Evolutionary conservation across 2,113 vertebrate genomes (phyloP), one percentile per base, ranked within the genome.

Genomic region (Baryphthengus martii): DNA sequence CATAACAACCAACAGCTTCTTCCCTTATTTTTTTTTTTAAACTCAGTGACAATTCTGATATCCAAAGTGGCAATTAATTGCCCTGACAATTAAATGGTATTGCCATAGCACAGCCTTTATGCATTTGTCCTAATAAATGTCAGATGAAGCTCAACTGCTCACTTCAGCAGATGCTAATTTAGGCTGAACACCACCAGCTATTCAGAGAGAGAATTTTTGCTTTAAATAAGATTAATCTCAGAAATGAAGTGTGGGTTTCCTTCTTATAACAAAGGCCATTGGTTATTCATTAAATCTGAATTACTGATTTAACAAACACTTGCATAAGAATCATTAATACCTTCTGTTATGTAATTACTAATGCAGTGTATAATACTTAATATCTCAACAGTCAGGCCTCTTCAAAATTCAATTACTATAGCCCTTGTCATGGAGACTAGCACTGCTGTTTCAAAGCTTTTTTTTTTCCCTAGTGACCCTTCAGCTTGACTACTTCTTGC

Each of bases 271-370:
- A 94, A 97, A 96, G 42, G 63, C 93, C 78, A 92, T 95, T 95
- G 88, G 93, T 96, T 95, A 95, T 95, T 96, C 94, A 94, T 96
- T 94, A 97, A 97, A 87, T 97, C 81, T 97, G 94, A 97, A 97
- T 97, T 97, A 97, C 82, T 96, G 77, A 42, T 97, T 82, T 97
- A 98, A 97, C 96, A 97, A 95, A 96, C 79, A 97, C 93, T 96
- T 97, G 95, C 73, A 95, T 97, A 95, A 93, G 82, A 91, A 97
- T 96, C 78, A 97, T 97, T 97, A 96, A 92, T 96, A 96, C 87
- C 12, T 72, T 91, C 85, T 91, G 82, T 86, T 96, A 90, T 42
- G 88, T 93, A 97, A 96, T 95, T 97, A 94, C 85, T 93, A 96
- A 95, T 78, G 59, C 28, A 84, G 45, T 78, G 47, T 88, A 82